Evolutionary conservation across 92 coral and sea anemone species (phyloP).

Genomic region (Actinostola sp.): DNA sequence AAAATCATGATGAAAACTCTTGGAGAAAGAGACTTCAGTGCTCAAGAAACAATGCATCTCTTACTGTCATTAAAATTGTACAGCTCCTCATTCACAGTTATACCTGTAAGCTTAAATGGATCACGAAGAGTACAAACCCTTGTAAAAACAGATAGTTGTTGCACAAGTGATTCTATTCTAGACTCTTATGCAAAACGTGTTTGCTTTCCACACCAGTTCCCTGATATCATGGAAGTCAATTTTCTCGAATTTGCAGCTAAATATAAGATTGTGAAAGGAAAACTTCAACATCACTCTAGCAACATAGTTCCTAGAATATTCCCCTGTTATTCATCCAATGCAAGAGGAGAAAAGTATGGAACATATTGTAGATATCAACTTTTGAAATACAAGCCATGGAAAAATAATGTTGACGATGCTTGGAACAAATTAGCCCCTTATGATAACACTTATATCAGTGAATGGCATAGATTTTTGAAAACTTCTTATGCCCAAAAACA

Average conservation of each 20-base stretch:
- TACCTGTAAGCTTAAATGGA: constrained; percentile 32
- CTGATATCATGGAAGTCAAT: constrained; percentile 49
- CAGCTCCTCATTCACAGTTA: constrained; percentile 26
- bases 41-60: constrained; percentile 46
- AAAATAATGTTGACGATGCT: constrained; percentile 51
- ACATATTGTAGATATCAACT: constrained; percentile 53
- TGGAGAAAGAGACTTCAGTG: constrained; percentile 33
- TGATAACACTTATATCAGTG: constrained; percentile 32
- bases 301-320: constrained; percentile 58
- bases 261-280: constrained; percentile 20
- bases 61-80: constrained; percentile 38
- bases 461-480: constrained; percentile 60
- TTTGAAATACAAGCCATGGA: constrained; percentile 63
- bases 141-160: neutral
- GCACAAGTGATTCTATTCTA: constrained; percentile 32
- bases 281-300: constrained; percentile 24
- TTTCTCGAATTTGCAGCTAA: constrained; percentile 55
- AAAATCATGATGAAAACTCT: constrained; percentile 49
- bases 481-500: constrained; percentile 50
- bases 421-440: constrained; percentile 37
- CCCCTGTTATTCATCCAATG: constrained; percentile 59
- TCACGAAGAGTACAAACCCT: neutral
- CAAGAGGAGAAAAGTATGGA: constrained; percentile 53
- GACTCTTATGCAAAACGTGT: constrained; percentile 63
- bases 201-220: constrained; percentile 23